Evolutionary conservation across 2,888 invertebrate genomes (phyloP).

Genomic region (Tiliacea citrago): DNA sequence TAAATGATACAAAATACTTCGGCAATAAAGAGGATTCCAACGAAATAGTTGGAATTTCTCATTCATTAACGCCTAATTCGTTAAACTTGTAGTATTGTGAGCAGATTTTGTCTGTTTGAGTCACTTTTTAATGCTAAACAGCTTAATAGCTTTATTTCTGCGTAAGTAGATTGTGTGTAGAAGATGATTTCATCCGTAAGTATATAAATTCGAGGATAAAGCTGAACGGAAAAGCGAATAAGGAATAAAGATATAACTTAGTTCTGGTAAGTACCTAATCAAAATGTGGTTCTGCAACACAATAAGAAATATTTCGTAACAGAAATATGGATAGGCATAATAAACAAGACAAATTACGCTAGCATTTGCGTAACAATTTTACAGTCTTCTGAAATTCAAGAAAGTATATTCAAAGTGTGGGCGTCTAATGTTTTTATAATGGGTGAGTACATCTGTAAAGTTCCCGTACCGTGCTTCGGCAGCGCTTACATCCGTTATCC

Average conservation of each 20-base stretch:
- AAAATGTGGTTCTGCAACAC: slow-evolving; percentile 28
- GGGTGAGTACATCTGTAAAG: slow-evolving; percentile 54
- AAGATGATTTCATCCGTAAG: neutral
- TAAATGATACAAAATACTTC: slow-evolving; percentile 57
- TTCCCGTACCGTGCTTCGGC: slow-evolving; percentile 23
- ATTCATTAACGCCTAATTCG: slow-evolving; percentile 49
- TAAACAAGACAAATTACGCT: slow-evolving; percentile 45
- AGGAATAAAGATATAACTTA: slow-evolving; percentile 17
- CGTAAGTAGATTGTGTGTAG: neutral
- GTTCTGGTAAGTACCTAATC: slow-evolving; percentile 33
- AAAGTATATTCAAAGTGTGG: slow-evolving; percentile 35
- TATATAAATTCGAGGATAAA: slow-evolving; percentile 10
- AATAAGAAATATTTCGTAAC: slow-evolving; percentile 17
- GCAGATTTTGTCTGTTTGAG: slow-evolving; percentile 1
- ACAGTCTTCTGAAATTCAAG: slow-evolving; percentile 44
- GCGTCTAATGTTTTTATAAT: slow-evolving; percentile 65
- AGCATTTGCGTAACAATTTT: slow-evolving; percentile 26
- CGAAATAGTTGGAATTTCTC: slow-evolving; percentile 36
- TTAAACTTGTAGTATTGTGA: slow-evolving; percentile 40
- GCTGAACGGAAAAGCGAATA: neutral
- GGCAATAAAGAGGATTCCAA: slow-evolving; percentile 37
- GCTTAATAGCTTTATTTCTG: slow-evolving; percentile 5
- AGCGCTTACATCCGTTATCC: slow-evolving; percentile 75
- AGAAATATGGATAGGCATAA: slow-evolving; percentile 36
- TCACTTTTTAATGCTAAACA: slow-evolving; percentile 9